Percentiles rank a stretch among this genome's conserved stretches.
These are phyloP conservation scores for Falco peregrinus DNA, from an alignment of 2,797 vertebrate genomes.

Conservation along the genomic window DNA sequence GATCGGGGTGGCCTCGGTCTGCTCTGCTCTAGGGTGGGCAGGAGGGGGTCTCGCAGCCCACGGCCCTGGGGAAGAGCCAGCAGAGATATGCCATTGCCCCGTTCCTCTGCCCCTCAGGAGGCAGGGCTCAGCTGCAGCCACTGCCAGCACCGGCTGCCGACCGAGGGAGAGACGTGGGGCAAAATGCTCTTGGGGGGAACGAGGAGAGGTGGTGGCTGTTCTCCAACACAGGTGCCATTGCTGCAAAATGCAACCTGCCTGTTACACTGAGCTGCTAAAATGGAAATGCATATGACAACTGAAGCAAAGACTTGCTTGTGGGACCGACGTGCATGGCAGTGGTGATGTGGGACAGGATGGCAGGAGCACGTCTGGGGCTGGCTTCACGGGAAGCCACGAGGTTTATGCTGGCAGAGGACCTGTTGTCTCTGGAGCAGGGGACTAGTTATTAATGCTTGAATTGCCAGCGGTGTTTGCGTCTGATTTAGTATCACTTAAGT, in stretches of 20 bases:
- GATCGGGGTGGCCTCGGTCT: background rate
- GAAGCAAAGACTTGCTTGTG: background rate
- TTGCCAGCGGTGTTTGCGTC: background rate
- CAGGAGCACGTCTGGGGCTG: background rate
- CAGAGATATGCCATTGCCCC: background rate
- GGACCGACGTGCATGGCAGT: fast-evolving
- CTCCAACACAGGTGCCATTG: background rate
- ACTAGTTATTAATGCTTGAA: conserved; percentile 34
- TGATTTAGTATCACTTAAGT: conserved; percentile 69
- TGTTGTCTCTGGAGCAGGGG: background rate
- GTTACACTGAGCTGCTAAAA: background rate
- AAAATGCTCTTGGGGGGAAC: background rate
- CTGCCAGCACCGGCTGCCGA: background rate
- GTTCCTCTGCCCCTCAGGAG: background rate
- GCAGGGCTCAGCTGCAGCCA: background rate
- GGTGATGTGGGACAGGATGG: background rate
- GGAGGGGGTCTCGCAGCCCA: background rate
- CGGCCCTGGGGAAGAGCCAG: fast-evolving
- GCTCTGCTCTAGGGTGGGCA: background rate
- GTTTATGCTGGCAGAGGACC: background rate
- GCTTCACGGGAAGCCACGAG: fast-evolving
- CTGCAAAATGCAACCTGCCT: background rate
- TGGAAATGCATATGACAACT: background rate
- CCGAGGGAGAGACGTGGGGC: background rate
- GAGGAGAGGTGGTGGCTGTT: background rate